phyloP scores from a whole-genome alignment of 2,797 vertebrate species.

The Luscinia megarhynchos region DNA sequence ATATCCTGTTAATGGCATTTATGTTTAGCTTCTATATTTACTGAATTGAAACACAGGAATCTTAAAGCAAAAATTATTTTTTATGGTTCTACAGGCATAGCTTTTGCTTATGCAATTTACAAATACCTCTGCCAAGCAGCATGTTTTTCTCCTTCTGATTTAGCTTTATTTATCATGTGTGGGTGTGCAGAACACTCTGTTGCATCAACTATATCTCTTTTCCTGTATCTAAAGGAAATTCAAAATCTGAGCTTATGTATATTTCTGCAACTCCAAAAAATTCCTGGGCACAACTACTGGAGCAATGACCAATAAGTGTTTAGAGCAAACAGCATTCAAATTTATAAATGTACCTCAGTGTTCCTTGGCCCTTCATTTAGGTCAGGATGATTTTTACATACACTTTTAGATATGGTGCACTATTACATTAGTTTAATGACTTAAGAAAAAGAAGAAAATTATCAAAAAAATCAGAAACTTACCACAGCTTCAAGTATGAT shows the following conservation, averaged over 20 bases:
- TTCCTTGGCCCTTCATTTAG: neutral
- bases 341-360: neutral
- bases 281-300: neutral
- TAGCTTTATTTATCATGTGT: neutral
- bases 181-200: neutral
- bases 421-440: neutral
- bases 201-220: neutral
- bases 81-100: neutral
- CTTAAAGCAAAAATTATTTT: neutral
- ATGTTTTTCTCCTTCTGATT: slow-evolving; percentile 30
- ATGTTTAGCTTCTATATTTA: neutral
- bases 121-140: neutral
- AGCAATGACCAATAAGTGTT: neutral
- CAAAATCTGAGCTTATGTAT: neutral
- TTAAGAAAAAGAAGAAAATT: neutral
- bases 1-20: neutral
- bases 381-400: neutral
- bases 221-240: neutral
- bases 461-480: neutral
- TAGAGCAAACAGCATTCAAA: neutral
- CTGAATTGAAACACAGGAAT: neutral
- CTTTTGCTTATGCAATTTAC: slow-evolving; percentile 5
- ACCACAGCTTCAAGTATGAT: neutral
- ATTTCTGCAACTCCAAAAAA: neutral
- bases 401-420: neutral